Conservation (phyloP, 2,797 vertebrate genomes). For the Lutjanus campechanus region DNA sequence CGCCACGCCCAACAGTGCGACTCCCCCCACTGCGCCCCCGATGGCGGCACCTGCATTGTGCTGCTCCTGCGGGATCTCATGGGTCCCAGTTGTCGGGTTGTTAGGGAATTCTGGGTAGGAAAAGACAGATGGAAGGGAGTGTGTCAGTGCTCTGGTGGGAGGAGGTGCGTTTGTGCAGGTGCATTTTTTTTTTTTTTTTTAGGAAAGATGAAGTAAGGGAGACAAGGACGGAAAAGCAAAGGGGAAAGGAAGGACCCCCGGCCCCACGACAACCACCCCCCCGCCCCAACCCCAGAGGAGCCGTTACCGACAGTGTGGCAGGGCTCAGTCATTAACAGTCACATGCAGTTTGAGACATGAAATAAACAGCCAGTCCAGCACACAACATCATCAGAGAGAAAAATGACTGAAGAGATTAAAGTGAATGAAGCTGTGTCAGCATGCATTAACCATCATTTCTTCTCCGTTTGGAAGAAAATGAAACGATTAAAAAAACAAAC, state of each 20-base stretch:
- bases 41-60: conserved; percentile 89
- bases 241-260: conserved; percentile 75
- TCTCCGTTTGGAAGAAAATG: conserved; percentile 36
- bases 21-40: conserved; percentile 92
- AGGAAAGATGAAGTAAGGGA: conserved; percentile 84
- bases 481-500: conserved; percentile 23
- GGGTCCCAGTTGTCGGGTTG: conserved; percentile 83
- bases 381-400: conserved; percentile 35
- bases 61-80: conserved; percentile 78
- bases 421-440: conserved; percentile 47
- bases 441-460: conserved; percentile 55
- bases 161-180: conserved; percentile 86
- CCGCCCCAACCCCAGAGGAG: conserved; percentile 43
- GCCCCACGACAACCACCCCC: conserved; percentile 27
- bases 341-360: conserved; percentile 65
- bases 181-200: conserved; percentile 75
- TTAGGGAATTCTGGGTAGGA: conserved; percentile 98
- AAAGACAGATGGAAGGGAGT: conserved; percentile 99
- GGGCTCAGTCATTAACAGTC: conserved; percentile 44
- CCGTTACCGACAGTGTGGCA: conserved; percentile 12
- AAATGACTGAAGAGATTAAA: conserved; percentile 44
- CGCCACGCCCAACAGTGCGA: conserved; percentile 89
- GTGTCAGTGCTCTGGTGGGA: conserved; percentile 93
- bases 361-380: conserved; percentile 35
- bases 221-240: conserved; percentile 83